phyloP scores from a whole-genome alignment of 2,113 vertebrate species.

The Oceanites oceanicus region DNA sequence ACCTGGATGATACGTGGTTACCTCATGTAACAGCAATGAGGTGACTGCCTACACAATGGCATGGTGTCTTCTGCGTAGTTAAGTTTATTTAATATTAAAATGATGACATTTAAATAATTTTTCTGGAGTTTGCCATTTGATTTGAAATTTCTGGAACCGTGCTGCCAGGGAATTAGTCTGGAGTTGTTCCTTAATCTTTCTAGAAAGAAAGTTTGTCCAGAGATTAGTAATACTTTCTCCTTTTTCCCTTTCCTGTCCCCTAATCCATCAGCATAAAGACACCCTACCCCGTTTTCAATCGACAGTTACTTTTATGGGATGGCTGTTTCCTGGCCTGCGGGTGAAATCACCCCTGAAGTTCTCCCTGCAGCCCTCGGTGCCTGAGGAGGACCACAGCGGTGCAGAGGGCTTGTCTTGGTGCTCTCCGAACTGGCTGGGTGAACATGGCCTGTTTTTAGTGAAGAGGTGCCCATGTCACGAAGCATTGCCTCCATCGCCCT shows the following conservation, averaged over 20 bases:
- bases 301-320: neutral
- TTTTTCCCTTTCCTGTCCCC: neutral
- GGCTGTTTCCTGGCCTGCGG: fast-evolving
- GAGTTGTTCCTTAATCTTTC: neutral
- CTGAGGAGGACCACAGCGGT: neutral
- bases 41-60: neutral
- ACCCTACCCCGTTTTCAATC: neutral
- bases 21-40: neutral
- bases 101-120: neutral
- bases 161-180: neutral
- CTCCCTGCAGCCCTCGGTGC: neutral
- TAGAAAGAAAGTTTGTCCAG: neutral
- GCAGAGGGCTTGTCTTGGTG: neutral
- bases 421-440: neutral
- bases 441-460: neutral
- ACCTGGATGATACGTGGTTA: neutral
- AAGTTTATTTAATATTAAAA: constrained; percentile 37
- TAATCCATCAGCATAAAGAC: neutral
- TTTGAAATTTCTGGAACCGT: neutral
- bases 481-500: fast-evolving
- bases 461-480: neutral
- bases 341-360: neutral
- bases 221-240: neutral
- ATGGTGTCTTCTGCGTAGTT: neutral
- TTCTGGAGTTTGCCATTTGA: neutral